Percentiles rank a stretch among this genome's conserved stretches.
Conservation (phyloP, 2,113 vertebrate species). For the Bostrychus sinensis region DNA sequence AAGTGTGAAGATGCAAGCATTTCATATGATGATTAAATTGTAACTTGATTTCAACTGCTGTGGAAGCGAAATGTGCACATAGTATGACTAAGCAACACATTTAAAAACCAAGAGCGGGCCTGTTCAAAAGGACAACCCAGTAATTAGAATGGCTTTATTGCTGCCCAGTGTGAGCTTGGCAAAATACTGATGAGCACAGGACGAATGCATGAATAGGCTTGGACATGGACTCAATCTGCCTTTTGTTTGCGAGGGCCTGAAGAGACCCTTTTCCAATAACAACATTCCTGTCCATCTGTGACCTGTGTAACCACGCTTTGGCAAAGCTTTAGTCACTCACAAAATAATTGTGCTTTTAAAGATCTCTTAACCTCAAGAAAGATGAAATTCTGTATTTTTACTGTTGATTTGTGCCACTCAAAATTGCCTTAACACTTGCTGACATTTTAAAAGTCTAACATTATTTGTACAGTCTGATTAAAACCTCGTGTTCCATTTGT, state of each 20-base stretch:
- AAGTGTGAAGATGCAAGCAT: slow-evolving; percentile 17
- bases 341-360: slow-evolving; percentile 18
- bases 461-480: slow-evolving; percentile 59
- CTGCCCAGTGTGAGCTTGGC: slow-evolving; percentile 64
- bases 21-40: slow-evolving; percentile 44
- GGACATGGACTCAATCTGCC: slow-evolving; percentile 75
- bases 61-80: slow-evolving; percentile 45
- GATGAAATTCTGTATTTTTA: slow-evolving; percentile 44
- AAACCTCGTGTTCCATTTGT: slow-evolving; percentile 35
- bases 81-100: slow-evolving; percentile 57
- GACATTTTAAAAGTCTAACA: slow-evolving; percentile 53
- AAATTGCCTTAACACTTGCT: slow-evolving; percentile 54
- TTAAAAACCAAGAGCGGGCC: slow-evolving; percentile 53
- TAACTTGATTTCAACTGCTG: slow-evolving; percentile 46
- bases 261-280: slow-evolving; percentile 72
- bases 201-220: slow-evolving; percentile 73
- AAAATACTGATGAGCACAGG: slow-evolving; percentile 74
- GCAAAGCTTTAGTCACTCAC: slow-evolving; percentile 47
- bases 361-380: slow-evolving; percentile 31
- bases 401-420: slow-evolving; percentile 52
- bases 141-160: slow-evolving; percentile 77
- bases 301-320: slow-evolving; percentile 72
- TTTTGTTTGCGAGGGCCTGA: slow-evolving; percentile 74
- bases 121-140: slow-evolving; percentile 61
- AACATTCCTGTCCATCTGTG: slow-evolving; percentile 77